Conservation (phyloP, 2,113 vertebrate genomes). For the Alaudala cheleensis region DNA sequence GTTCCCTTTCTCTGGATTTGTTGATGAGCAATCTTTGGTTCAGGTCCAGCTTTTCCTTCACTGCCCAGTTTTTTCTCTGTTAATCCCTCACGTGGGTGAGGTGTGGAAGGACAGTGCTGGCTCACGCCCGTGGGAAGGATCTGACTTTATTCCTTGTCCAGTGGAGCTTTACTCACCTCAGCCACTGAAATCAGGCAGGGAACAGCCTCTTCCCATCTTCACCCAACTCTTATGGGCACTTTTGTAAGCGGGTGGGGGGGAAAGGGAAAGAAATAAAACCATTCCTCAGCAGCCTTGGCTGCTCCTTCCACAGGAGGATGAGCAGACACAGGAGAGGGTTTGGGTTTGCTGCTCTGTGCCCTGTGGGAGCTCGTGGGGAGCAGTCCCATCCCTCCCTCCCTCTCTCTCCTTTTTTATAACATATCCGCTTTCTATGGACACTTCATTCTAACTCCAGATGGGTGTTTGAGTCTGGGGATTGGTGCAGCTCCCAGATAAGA, state of each 20-base stretch:
- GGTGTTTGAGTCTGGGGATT: constrained; percentile 33
- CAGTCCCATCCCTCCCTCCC: background rate
- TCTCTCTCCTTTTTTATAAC: background rate
- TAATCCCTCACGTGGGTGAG: background rate
- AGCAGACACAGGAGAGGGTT: background rate
- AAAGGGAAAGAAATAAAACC: background rate
- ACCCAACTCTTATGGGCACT: background rate
- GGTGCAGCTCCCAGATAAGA: constrained; percentile 43
- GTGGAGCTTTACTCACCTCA: background rate
- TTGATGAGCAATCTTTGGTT: background rate
- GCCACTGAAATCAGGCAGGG: background rate
- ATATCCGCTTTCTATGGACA: background rate
- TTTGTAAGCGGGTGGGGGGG: background rate
- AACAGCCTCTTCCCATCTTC: background rate
- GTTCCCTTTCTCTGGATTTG: background rate
- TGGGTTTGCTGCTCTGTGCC: background rate
- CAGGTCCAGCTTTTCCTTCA: background rate
- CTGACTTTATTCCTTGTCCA: background rate
- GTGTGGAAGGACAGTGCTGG: background rate
- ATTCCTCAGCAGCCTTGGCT: background rate
- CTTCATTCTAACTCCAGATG: constrained; percentile 54
- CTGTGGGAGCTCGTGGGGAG: background rate
- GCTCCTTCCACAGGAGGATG: background rate
- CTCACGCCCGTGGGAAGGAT: background rate
- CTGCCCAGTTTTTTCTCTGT: background rate